phyloP scores from a whole-genome alignment of 1,140 invertebrate species.

The Caenorhabditis briggsae region DNA sequence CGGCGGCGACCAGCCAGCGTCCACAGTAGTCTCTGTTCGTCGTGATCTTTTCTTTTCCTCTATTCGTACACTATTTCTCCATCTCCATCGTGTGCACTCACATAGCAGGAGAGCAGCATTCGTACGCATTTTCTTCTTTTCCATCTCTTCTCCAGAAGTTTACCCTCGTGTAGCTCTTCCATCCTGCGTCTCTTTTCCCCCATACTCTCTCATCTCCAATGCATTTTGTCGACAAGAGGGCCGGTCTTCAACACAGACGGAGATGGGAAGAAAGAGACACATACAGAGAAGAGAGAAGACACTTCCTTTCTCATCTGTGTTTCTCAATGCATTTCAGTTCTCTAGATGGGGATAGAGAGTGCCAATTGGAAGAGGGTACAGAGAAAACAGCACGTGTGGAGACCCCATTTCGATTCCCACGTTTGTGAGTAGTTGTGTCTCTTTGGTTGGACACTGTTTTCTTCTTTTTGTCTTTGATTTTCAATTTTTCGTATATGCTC shows the following conservation, averaged over 20 bases:
- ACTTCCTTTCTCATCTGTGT: conserved; percentile 20
- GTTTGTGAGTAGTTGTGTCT: neutral
- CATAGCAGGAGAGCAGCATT: neutral
- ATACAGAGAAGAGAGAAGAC: conserved; percentile 39
- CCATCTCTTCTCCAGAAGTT: neutral
- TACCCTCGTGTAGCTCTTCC: neutral
- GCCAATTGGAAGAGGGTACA: neutral
- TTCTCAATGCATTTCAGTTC: neutral
- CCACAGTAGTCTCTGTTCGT: conserved; percentile 50
- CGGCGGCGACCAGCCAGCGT: conserved; percentile 28
- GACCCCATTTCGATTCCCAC: conserved; percentile 50
- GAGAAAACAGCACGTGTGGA: conserved; percentile 50
- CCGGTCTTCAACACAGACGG: conserved; percentile 14
- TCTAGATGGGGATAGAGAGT: neutral
- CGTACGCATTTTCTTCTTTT: neutral
- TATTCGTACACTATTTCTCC: neutral
- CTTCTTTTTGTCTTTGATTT: neutral
- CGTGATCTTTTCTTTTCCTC: neutral
- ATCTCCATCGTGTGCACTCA: conserved; percentile 27
- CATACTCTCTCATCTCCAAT: neutral
- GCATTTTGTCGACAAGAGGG: conserved; percentile 42
- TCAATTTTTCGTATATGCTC: neutral
- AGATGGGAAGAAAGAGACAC: conserved; percentile 14
- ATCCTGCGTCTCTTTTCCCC: conserved; percentile 12
- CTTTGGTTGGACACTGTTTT: neutral